Evolutionary conservation across 2,113 vertebrate species (phyloP).

Genomic region (Lethenteron camtschaticum): DNA sequence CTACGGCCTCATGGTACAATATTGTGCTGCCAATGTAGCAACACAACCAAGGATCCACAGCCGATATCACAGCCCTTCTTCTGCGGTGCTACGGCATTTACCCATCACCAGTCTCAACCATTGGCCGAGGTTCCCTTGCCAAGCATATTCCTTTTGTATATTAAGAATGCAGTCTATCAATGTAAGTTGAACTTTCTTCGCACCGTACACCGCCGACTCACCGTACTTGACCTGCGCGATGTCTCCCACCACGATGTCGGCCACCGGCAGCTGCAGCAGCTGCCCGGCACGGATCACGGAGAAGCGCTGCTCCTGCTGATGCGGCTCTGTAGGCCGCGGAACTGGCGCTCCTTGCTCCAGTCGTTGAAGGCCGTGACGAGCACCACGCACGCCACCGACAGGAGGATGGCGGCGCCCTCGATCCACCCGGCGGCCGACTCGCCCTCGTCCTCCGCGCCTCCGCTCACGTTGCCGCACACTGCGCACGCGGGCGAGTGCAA

Average conservation of each 20-base stretch:
- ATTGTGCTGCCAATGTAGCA: no score
- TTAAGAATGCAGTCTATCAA: no score
- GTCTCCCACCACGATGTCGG: neutral
- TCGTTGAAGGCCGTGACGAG: slow-evolving; percentile 5
- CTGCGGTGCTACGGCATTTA: no score
- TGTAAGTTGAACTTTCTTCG: no score
- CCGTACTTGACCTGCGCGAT: neutral
- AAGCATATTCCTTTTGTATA: no score
- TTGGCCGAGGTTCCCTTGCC: no score
- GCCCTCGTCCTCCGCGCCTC: neutral
- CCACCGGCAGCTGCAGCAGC: neutral
- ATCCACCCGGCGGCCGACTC: neutral
- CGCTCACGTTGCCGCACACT: neutral
- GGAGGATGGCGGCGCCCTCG: slow-evolving; percentile 7
- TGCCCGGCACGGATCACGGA: neutral
- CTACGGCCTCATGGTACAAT: no score
- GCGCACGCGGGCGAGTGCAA: no score
- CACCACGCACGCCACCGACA: neutral
- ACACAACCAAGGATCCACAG: no score
- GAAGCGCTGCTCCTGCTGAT: neutral
- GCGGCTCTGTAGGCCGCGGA: neutral
- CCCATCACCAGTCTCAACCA: no score
- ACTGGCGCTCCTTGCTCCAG: slow-evolving; percentile 7
- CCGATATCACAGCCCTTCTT: no score
- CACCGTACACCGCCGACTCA: neutral